Base-by-base conservation (phyloP, 2,113 vertebrate genomes). In the Sebastes schlegelii region DNA sequence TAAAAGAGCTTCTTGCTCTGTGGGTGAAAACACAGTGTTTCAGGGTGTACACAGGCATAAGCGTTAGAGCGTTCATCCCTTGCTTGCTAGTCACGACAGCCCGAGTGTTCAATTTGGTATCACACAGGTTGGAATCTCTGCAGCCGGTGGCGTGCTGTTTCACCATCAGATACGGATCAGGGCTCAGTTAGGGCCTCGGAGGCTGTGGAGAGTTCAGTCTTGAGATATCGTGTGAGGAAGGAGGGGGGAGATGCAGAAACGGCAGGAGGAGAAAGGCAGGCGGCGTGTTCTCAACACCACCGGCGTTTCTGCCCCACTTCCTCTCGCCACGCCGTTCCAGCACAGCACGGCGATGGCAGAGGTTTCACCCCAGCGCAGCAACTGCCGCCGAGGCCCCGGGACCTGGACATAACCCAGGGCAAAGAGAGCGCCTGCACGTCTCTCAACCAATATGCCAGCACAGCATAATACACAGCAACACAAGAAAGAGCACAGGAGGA, bases 91-190 rank as follows among this genome's bases (percentile, higher is more conserved):
- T 86, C 86, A 81, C 71, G 23, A 58, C 74, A 8, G 68, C 74
- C 77, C 14, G 60, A 74, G 83, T 88, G 89, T 91, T 89, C 80
- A 82, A 77, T 91, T 72, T 87, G 72, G 80, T 67, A 74, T 85
- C 77, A 62, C 86, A 84, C 48, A 58, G 77, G 84, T 82, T 79
- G 55, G 85, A 60, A 51, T 78, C 45, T 77, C 58, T 80, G 86
- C 77, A 70, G 69, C 81, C n/a, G 49, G 71, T 68, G 73, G 79
- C 70, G 17, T 74, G 89, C 86, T 85, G 89, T n/a, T 89, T 73
- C 46, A 19, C 87, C 88, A 85, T 90, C 90, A 86, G 86, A 89
- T 85, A 83, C 80, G 80, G 84, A 88, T 91, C 86, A 57, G 84
- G 85, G 79, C 83, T 88, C 80, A 23, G 80, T 79, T 55, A 49